Evolutionary conservation across 2,113 vertebrate species (phyloP).

Genomic region (Peromyscus californicus): DNA sequence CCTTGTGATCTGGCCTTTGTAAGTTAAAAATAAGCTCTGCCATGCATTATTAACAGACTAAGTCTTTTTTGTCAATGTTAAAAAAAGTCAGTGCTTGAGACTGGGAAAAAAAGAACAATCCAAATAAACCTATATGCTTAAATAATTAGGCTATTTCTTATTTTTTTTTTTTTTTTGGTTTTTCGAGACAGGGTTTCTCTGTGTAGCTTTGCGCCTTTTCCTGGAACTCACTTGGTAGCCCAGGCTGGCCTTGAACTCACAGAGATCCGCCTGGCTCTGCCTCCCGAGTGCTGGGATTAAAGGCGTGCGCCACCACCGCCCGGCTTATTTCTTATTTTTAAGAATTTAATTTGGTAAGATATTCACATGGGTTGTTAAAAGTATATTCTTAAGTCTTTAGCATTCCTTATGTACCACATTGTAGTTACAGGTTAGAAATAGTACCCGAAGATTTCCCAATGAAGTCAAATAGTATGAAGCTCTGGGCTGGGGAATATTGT

Average conservation of each 20-base stretch:
- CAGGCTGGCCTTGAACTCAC: no score
- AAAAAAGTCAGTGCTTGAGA: not conserved
- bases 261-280: no score
- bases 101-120: conserved; percentile 8
- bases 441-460: not conserved
- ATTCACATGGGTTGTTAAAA: not conserved
- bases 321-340: conserved; percentile 3
- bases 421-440: not conserved
- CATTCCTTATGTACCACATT: not conserved
- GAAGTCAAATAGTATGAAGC: not conserved
- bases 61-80: not conserved
- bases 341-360: not conserved
- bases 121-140: not conserved
- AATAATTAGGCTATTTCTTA: not conserved
- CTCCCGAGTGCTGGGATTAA: no score
- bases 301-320: no score
- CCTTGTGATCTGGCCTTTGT: not conserved
- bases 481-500: not conserved
- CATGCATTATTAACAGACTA: conserved; percentile 49
- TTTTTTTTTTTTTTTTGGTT: no score
- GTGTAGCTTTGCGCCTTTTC: no score
- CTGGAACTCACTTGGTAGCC: no score
- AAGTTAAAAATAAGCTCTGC: not conserved
- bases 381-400: not conserved
- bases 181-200: no score